Base-by-base conservation (phyloP, 2,888 invertebrate genomes). In the Alentia gelatinosa region DNA sequence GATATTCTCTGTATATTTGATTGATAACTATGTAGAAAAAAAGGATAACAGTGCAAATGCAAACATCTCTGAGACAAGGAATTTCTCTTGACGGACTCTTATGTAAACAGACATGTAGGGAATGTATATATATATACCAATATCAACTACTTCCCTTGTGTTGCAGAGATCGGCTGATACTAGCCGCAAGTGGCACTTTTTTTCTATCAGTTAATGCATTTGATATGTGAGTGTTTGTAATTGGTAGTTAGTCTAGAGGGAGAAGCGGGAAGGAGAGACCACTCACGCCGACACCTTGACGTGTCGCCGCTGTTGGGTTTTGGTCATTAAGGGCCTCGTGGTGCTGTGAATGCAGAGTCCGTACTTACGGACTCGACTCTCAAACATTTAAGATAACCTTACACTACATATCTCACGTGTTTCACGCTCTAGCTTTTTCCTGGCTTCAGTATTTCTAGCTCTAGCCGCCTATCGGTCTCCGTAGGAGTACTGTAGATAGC, bases 121-220 rank as follows among this genome's bases (percentile, higher is more conserved):
- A 63, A 68, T 90, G 15, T 26, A 75, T 90, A 40, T 90, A 91
- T 47, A 90, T 91, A 47, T 91, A 56, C n/a, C 56, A 50, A 23
- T n/a, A 26, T 26, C 40, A 89, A 56, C 33, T 30, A 89, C 89
- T 19, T 35, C 30, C 90, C 50, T 33, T 15, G 47, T 7, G 7
- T 35, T 26, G 26, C 33, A 91, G 56, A 33, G 74, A 88, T 75
- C 15, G 47, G 50, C 9, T 33, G 26, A 26, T 30, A 68, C 68
- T 68, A 26, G 56, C 56, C 26, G 30, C 30, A 30, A 30, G 5
- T 68, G 68, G 68, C 68, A 68, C 68, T n/a, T 68, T 56, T n/a
- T 68, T 68, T 68, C 68, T 68, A 68, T 68, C 68, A 68, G 30
- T 68, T 68, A 68, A 30, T 68, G 68, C 68, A 68, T 68, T 68